phyloP scores from a whole-genome alignment of 1,140 invertebrate genomes.

The Lordiphosa collinella region DNA sequence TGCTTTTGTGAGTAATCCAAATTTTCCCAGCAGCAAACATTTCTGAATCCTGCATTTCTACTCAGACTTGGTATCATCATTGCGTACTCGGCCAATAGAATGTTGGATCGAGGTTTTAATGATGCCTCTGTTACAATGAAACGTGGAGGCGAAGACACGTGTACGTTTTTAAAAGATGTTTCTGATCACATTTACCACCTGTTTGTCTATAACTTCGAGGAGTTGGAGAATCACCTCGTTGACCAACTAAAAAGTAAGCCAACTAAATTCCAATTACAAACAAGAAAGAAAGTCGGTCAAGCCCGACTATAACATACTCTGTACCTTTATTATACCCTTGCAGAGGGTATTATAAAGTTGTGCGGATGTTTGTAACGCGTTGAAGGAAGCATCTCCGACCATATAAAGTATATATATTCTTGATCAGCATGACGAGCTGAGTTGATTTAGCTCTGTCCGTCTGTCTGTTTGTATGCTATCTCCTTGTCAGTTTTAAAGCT shows the following conservation, averaged over 20 bases:
- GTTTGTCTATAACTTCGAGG: constrained; percentile 85
- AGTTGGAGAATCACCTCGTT: constrained; percentile 84
- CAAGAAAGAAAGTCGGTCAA: no score
- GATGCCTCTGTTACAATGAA: constrained; percentile 82
- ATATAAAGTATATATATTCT: no score
- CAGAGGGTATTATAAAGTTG: no score
- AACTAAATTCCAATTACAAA: no score
- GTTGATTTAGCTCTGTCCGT: no score
- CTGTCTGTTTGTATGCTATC: no score
- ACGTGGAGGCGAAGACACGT: constrained; percentile 83
- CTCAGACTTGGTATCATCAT: constrained; percentile 87
- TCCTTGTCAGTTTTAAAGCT: no score
- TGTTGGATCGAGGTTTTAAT: constrained; percentile 86
- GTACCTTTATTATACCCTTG: no score
- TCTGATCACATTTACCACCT: constrained; percentile 84
- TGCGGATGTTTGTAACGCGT: no score
- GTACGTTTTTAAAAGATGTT: constrained; percentile 85
- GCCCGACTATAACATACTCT: no score
- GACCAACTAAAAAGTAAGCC: constrained; percentile 84
- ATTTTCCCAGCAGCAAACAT: neutral
- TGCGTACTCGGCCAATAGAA: constrained; percentile 90
- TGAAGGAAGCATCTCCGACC: no score
- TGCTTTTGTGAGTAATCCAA: constrained; percentile 86
- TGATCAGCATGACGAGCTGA: no score
- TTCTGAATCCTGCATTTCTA: constrained; percentile 6